A percentile compares a stretch with the other conserved stretches of the same genome.
Evolutionary conservation across 2,113 vertebrate species (phyloP).

Genomic region (Sisor rabdophorus): DNA sequence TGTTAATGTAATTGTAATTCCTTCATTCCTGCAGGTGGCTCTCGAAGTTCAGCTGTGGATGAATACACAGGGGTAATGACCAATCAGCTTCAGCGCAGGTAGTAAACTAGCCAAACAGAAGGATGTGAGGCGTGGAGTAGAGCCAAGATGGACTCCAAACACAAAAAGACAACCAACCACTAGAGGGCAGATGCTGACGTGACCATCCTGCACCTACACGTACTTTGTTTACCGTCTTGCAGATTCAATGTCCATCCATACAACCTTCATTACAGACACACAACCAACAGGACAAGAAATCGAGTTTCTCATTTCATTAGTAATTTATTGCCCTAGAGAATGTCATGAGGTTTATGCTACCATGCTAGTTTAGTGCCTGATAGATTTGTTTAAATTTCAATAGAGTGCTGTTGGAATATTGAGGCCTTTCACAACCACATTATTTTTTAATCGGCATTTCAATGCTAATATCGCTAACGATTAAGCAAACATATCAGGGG

Average conservation of each 20-base stretch:
- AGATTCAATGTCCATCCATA: not conserved
- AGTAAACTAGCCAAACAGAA: conserved; percentile 49
- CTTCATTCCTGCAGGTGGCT: conserved; percentile 74
- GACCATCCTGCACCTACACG: not conserved
- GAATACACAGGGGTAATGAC: conserved; percentile 78
- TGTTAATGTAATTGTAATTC: not conserved
- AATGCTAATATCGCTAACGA: conserved; percentile 3
- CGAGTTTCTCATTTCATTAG: not conserved
- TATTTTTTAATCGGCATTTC: not conserved
- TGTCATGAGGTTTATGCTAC: too few species aligned
- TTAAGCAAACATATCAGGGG: not conserved
- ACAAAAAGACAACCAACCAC: conserved; percentile 65
- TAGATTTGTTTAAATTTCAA: not conserved
- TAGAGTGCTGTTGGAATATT: not conserved
- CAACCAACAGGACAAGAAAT: not conserved
- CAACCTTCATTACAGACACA: not conserved
- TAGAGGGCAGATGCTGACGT: conserved; percentile 50
- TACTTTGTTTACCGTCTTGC: not conserved
- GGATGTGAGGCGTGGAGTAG: conserved; percentile 21
- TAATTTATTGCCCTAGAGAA: conserved; percentile 3
- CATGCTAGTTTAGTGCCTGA: not conserved
- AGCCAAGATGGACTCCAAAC: conserved; percentile 19
- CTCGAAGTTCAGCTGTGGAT: conserved; percentile 78
- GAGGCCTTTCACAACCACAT: too few species aligned
- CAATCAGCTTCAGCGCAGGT: conserved; percentile 80